Evolutionary conservation across 2,113 vertebrate species (phyloP), one percentile per base, ranked within the genome.

Genomic region (Embiotoca jacksoni): DNA sequence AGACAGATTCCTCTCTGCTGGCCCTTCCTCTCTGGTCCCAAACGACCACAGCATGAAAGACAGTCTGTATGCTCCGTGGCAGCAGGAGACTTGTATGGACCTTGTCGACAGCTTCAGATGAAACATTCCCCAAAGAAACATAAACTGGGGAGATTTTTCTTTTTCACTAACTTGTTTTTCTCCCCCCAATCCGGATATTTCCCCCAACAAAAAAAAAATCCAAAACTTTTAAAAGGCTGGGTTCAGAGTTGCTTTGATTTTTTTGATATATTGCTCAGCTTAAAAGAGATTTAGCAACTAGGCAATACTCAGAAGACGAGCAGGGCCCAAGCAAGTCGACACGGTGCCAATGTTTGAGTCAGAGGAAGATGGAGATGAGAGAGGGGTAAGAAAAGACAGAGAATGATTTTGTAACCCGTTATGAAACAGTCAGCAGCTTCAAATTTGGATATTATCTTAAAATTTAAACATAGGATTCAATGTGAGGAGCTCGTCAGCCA

Each of bases 31-130:
- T 86, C 74, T 47, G 80, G 89, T 91, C 90, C 93, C 92, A 90
- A 91, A 89, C 75, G 89, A 57, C 84, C 77, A 37, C 74, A 84
- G 85, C 93, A 94, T 94, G 87, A 94, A 93, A 94, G 90, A 82
- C 88, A 30, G 65, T 23, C 84, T 91, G 83, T 83, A 69, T 79
- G 87, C 76, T 78, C 64, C 60, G 36, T 71, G 81, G 92, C 72
- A 88, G 79, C 90, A 59, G 83, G 92, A 93, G 91, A 92, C 90
- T 90, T 89, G 88, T 86, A 87, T 59, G 78, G 92, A 92, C 91
- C 88, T 89, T 89, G 92, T 93, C 87, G 78, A 92, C 91, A 90
- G 85, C 91, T 91, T 94, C 83, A 90, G 90, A 94, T 91, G 81
- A 92, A 88, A 60, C 37, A 57, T 83, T 92, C 93, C 94, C 92